Evolutionary conservation across 2,797 vertebrate genomes (phyloP).

Genomic region (Macropus fuliginosus): DNA sequence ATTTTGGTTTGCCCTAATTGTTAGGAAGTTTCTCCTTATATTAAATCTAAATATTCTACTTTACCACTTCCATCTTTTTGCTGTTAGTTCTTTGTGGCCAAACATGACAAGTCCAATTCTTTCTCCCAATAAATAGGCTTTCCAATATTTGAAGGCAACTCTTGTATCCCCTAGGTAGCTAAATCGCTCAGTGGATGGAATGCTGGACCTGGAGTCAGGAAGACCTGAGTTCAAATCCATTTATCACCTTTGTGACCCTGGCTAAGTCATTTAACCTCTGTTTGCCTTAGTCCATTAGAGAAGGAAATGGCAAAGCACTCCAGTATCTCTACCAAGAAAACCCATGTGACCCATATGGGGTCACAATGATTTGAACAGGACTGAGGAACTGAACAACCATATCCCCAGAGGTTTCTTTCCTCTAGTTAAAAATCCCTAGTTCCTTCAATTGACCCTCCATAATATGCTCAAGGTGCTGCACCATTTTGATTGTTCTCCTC

Average conservation of each 20-base stretch:
- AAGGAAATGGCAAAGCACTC: neutral
- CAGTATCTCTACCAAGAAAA: neutral
- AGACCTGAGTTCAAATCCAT: neutral
- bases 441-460: neutral
- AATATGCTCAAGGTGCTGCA: neutral
- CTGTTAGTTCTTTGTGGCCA: neutral
- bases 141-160: neutral
- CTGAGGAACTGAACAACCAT: neutral
- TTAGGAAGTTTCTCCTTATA: neutral
- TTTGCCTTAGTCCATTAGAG: neutral
- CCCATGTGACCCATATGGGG: neutral
- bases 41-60: neutral
- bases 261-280: neutral
- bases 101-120: neutral
- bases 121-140: neutral
- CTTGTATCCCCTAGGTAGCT: neutral
- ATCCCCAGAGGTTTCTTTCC: neutral
- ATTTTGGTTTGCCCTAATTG: neutral
- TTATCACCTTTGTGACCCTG: neutral
- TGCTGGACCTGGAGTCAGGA: neutral
- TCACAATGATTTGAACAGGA: neutral
- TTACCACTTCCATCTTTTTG: neutral
- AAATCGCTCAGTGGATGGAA: neutral
- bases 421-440: neutral
- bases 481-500: neutral